Percentiles rank a stretch among this genome's conserved stretches.
phyloP scores from a whole-genome alignment of 2,113 vertebrate genomes.

The Chauna torquata region DNA sequence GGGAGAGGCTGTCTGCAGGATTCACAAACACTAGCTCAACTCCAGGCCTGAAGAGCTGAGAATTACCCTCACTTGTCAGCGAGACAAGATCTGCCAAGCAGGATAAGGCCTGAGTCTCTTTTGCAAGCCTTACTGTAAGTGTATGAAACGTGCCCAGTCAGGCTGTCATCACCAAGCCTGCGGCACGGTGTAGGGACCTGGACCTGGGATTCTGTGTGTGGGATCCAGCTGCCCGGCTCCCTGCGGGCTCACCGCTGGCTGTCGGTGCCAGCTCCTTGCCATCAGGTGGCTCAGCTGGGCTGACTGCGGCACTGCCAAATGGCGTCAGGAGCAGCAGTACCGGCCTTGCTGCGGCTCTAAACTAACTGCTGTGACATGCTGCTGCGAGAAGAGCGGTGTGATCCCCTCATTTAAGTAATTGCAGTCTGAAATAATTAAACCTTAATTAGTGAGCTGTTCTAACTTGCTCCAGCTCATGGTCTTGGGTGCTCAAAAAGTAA shows the following conservation, averaged over 20 bases:
- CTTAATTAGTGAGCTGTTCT: neutral
- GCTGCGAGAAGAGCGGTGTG: neutral
- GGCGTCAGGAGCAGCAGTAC: neutral
- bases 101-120: neutral
- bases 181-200: neutral
- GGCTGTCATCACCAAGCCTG: neutral
- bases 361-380: neutral
- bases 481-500: neutral
- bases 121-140: neutral
- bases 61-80: neutral
- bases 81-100: neutral
- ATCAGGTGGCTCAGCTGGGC: accelerated
- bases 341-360: neutral
- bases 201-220: neutral
- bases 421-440: neutral
- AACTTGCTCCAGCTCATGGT: neutral
- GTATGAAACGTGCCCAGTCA: neutral
- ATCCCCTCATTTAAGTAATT: neutral
- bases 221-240: neutral
- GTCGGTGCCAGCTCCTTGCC: neutral
- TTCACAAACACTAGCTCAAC: neutral
- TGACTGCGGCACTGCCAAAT: neutral
- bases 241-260: neutral
- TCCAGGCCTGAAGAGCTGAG: neutral
- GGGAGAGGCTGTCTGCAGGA: neutral